A percentile compares a stretch with the other conserved stretches of the same genome.
phyloP scores from a whole-genome alignment of 2,797 vertebrate genomes.

The Notolepis coatsorum region DNA sequence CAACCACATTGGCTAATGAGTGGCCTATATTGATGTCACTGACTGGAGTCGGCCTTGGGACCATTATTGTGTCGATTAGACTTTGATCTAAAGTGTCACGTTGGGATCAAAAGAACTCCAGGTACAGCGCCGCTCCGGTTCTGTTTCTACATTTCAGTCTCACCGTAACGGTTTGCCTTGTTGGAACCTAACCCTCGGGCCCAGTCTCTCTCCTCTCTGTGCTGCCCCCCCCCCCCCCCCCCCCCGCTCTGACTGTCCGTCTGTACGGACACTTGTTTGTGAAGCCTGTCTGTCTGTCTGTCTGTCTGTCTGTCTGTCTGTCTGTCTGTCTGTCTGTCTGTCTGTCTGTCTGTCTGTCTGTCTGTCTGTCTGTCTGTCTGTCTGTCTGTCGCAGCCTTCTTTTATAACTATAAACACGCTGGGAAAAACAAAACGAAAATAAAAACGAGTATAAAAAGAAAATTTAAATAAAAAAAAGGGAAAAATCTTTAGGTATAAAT shows the following conservation, averaged over 20 bases:
- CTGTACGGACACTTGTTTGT: neutral
- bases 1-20: neutral
- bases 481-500: constrained; percentile 41
- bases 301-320: neutral
- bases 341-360: constrained; percentile 35
- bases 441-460: constrained; percentile 37
- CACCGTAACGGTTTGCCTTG: constrained; percentile 31
- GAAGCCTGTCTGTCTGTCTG: too few species aligned
- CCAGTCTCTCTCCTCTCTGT: neutral
- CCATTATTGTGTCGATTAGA: too few species aligned
- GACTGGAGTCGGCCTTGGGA: neutral
- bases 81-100: neutral
- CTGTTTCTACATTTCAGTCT: neutral
- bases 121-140: too few species aligned
- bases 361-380: constrained; percentile 44
- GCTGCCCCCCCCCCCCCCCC: constrained; percentile 6
- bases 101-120: neutral
- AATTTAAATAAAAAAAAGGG: too few species aligned
- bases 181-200: neutral
- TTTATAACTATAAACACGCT: constrained; percentile 62
- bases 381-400: constrained; percentile 58
- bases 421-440: constrained; percentile 23
- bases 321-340: constrained; percentile 6
- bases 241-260: neutral
- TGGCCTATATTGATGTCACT: neutral